Percentiles rank a stretch among this genome's conserved stretches.
phyloP scores from a whole-genome alignment of 2,888 invertebrate species.

The Volucella inanis region DNA sequence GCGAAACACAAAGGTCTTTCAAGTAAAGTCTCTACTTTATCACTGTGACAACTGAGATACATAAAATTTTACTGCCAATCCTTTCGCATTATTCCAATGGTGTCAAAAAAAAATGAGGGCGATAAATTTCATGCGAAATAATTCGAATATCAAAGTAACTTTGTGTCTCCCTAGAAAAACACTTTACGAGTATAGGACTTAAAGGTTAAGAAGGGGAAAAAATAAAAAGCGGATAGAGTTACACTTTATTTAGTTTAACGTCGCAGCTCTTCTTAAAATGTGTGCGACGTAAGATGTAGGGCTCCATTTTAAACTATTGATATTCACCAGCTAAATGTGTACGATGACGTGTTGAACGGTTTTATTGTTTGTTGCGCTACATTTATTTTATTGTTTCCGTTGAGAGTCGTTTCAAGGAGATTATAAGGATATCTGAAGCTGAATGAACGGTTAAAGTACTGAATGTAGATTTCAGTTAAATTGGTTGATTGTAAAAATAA shows the following conservation, averaged over 20 bases:
- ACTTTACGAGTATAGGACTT: conserved; percentile 38
- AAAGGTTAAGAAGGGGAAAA: conserved; percentile 56
- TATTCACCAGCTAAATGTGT: conserved; percentile 47
- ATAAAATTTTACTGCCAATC: conserved; percentile 40
- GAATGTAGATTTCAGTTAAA: not conserved
- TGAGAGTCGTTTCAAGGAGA: conserved; percentile 8
- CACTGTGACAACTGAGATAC: conserved; percentile 19
- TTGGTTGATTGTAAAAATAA: too few relatives aligned
- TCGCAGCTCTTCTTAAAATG: not conserved
- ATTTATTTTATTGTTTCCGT: conserved; percentile 56
- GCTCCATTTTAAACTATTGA: conserved; percentile 41
- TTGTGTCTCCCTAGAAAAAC: conserved; percentile 40
- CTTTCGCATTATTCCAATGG: conserved; percentile 40
- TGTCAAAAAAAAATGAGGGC: conserved; percentile 37
- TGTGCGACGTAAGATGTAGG: conserved; percentile 24
- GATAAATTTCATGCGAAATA: conserved; percentile 54
- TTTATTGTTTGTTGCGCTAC: conserved; percentile 56
- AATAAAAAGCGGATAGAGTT: conserved; percentile 51
- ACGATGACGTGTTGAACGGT: conserved; percentile 56
- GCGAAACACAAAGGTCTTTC: not conserved
- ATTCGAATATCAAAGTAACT: conserved; percentile 48
- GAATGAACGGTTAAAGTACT: not conserved
- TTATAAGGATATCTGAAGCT: conserved; percentile 26
- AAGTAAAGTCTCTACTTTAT: not conserved
- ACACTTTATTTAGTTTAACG: conserved; percentile 54